phyloP scores from a whole-genome alignment of 2,797 vertebrate genomes.

The Mormyrops attenuatus region DNA sequence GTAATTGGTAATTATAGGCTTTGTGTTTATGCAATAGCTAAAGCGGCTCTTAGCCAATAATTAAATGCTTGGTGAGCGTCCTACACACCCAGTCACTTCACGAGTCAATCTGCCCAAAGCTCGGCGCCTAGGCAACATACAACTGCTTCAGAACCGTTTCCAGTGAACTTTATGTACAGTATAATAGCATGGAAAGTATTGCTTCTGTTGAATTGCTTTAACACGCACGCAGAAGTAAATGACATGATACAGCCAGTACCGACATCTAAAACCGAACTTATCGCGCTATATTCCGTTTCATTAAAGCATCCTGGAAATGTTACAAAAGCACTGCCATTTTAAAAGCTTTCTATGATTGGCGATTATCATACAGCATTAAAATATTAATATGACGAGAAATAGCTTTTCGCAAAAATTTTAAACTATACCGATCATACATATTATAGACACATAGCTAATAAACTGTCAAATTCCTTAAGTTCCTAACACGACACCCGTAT shows the following conservation, averaged over 20 bases:
- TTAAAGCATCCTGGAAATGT: background rate
- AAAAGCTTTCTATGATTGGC: background rate
- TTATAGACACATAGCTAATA: background rate
- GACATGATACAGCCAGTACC: background rate
- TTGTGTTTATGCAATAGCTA: background rate
- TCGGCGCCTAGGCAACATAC: background rate
- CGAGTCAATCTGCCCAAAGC: background rate
- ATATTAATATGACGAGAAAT: background rate
- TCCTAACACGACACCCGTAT: background rate
- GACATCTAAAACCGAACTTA: background rate
- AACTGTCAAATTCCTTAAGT: background rate
- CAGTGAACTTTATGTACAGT: background rate
- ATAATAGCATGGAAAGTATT: background rate
- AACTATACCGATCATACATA: background rate
- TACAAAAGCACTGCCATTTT: background rate
- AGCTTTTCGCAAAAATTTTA: background rate
- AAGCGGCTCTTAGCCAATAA: background rate
- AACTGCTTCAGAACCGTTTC: background rate
- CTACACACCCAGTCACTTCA: background rate
- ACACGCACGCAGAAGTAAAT: background rate
- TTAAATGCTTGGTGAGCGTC: background rate
- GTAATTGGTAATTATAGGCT: background rate
- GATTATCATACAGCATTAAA: conserved; percentile 1
- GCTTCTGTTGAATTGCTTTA: background rate
- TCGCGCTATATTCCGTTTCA: background rate